A percentile compares a stretch with the other conserved stretches of the same genome.
phyloP scores from a whole-genome alignment of 2,888 invertebrate species.

The Cheilosia scutellata region DNA sequence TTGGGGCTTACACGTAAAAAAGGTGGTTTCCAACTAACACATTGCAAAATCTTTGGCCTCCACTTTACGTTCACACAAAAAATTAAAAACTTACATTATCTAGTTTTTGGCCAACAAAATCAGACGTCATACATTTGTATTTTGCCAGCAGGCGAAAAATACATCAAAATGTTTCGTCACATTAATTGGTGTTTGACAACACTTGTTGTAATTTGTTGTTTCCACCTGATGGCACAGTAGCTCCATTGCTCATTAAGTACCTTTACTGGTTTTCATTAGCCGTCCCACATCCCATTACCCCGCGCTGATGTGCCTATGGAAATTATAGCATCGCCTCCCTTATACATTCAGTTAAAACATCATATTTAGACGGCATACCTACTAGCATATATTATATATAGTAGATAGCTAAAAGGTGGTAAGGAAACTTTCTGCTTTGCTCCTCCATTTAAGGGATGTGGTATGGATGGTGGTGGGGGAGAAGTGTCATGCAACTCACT shows the following conservation, averaged over 20 bases:
- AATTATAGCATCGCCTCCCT: constrained; percentile 32
- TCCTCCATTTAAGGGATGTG: constrained; percentile 25
- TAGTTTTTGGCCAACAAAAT: too few relatives aligned
- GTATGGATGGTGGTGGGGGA: background rate
- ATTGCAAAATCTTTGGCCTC: too few relatives aligned
- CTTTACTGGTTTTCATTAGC: constrained; percentile 8
- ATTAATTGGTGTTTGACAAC: background rate
- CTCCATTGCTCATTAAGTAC: constrained; percentile 14
- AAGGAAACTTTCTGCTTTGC: constrained; percentile 38
- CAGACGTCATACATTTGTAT: too few relatives aligned
- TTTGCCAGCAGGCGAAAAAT: background rate
- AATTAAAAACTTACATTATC: too few relatives aligned
- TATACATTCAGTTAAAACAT: constrained; percentile 51
- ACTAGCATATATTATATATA: constrained; percentile 2
- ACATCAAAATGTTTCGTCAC: background rate
- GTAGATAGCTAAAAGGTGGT: constrained; percentile 10
- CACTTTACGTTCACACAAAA: too few relatives aligned
- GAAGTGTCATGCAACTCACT: background rate
- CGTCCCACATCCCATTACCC: background rate
- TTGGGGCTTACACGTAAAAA: too few relatives aligned
- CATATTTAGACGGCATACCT: constrained; percentile 45
- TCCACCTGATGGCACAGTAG: background rate
- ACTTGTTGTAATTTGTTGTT: background rate
- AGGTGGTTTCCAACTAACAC: too few relatives aligned
- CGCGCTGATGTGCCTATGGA: background rate